Percentiles rank a stretch among this genome's conserved stretches.
Evolutionary conservation across 2,888 invertebrate genomes (phyloP).

Genomic region (Brachypalpus laphriformis): DNA sequence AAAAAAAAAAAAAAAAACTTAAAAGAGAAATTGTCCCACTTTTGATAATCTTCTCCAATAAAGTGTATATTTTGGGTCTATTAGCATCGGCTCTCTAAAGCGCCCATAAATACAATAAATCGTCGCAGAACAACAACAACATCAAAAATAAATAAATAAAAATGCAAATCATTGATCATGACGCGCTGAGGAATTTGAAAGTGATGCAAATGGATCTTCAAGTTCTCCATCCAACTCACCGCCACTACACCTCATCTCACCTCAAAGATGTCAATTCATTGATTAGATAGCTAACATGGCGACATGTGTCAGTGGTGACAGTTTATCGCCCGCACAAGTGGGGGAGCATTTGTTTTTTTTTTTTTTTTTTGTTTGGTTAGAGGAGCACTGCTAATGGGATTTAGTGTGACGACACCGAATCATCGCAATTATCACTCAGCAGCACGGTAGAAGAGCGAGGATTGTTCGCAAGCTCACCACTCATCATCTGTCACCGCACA

Average conservation of each 20-base stretch:
- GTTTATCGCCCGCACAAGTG: constrained; percentile 26
- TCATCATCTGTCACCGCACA: constrained; percentile 39
- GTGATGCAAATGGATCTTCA: not conserved
- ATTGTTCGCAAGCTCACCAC: constrained; percentile 10
- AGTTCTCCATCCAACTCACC: not conserved
- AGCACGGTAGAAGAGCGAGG: too few relatives aligned
- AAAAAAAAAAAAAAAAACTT: not conserved
- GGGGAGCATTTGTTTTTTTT: too few relatives aligned
- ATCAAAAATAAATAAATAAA: not conserved
- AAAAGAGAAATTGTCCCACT: constrained; percentile 52
- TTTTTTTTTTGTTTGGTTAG: not conserved
- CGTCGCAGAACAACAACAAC: not conserved
- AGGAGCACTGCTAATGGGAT: not conserved
- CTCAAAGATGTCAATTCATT: constrained; percentile 28
- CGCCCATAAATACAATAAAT: not conserved
- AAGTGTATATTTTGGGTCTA: constrained; percentile 22
- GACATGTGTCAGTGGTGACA: constrained; percentile 2
- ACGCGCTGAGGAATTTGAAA: not conserved
- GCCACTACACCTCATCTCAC: not conserved
- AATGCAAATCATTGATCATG: constrained; percentile 17
- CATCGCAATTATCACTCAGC: constrained; percentile 8
- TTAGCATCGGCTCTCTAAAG: constrained; percentile 35
- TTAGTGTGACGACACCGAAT: constrained; percentile 24
- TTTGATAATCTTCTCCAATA: constrained; percentile 12
- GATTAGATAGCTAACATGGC: constrained; percentile 7